Conservation (phyloP, 2,888 invertebrate genomes). For the Patella ulyssiponensis region DNA sequence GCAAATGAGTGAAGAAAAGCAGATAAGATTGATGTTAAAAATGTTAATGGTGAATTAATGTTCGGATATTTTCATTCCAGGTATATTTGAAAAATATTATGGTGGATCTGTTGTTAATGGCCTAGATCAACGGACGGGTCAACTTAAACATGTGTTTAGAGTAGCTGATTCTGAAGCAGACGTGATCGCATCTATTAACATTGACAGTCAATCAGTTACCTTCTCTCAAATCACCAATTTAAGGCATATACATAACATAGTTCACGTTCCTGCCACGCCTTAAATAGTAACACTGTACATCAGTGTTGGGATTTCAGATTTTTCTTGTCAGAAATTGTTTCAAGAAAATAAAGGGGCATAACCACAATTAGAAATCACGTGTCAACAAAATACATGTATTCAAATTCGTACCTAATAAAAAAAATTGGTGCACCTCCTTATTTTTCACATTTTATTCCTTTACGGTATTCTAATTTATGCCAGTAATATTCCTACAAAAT, state of each 20-base stretch:
- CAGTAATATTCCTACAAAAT: too few relatives aligned
- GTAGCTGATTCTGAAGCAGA: conserved; percentile 52
- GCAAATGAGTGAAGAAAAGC: too few relatives aligned
- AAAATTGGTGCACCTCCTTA: too few relatives aligned
- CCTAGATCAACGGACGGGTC: conserved; percentile 29
- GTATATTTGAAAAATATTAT: conserved; percentile 51
- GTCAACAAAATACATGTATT: too few relatives aligned
- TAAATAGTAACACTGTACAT: too few relatives aligned
- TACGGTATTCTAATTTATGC: too few relatives aligned
- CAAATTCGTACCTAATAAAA: too few relatives aligned
- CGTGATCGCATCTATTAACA: conserved; percentile 46
- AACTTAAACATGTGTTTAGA: conserved; percentile 48
- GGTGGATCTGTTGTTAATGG: conserved; percentile 52
- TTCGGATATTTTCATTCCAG: conserved; percentile 31
- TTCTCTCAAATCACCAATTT: conserved; percentile 53
- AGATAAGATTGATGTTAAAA: neutral
- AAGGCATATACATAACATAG: conserved; percentile 44
- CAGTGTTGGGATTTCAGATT: too few relatives aligned
- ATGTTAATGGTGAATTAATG: neutral
- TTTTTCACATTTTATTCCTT: too few relatives aligned
- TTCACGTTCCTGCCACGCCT: neutral
- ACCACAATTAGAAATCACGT: too few relatives aligned
- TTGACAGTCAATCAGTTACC: conserved; percentile 35
- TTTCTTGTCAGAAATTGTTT: too few relatives aligned
- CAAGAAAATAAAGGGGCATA: too few relatives aligned